Evolutionary conservation across 1,140 invertebrate genomes (phyloP).

Genomic region (Drosophila eugracilis): DNA sequence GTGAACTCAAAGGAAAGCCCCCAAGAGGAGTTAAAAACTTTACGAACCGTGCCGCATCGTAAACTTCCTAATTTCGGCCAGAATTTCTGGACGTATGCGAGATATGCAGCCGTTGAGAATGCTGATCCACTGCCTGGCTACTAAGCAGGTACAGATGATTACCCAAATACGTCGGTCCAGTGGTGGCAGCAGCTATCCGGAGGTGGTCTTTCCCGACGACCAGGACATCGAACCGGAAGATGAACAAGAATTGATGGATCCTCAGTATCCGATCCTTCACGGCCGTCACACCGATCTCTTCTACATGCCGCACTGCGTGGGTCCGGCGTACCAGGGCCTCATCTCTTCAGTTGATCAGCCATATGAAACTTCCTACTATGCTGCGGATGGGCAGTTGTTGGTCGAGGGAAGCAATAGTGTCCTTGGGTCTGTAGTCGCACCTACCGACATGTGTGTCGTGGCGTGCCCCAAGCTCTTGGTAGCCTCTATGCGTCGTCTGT

Average conservation of each 20-base stretch:
- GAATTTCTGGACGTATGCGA: neutral
- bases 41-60: neutral
- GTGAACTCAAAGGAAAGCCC: neutral
- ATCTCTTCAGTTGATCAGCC: conserved; percentile 28
- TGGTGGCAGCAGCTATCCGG: conserved; percentile 33
- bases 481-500: conserved; percentile 19
- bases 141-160: neutral
- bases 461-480: conserved; percentile 46
- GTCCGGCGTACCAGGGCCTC: conserved; percentile 48
- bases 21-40: neutral
- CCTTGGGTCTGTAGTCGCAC: neutral
- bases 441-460: conserved; percentile 10
- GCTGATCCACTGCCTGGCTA: neutral
- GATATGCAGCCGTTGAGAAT: conserved; percentile 11
- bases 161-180: conserved; percentile 17
- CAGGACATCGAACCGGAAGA: conserved; percentile 49
- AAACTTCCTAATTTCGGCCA: neutral
- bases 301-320: conserved; percentile 56
- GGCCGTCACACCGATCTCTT: conserved; percentile 43
- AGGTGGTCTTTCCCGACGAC: conserved; percentile 28
- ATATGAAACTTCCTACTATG: conserved; percentile 1
- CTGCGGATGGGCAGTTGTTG: neutral
- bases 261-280: conserved; percentile 31
- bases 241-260: neutral
- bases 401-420: neutral